phyloP scores from a whole-genome alignment of 1,140 invertebrate genomes.

The Caligus rogercresseyi region DNA sequence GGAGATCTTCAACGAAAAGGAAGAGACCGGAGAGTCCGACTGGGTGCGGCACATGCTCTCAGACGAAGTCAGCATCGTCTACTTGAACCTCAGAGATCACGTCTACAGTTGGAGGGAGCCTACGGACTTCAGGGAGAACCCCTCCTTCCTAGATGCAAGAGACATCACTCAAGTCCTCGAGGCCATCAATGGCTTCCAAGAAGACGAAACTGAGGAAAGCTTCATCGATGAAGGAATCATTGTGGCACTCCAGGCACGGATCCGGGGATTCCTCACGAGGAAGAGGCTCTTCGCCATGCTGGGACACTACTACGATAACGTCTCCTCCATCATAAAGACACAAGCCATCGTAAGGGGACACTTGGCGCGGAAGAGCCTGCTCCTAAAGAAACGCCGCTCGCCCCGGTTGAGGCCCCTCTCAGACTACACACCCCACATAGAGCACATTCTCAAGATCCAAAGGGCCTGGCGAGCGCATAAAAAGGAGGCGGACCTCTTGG shows the following conservation, averaged over 20 bases:
- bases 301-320: constrained; percentile 35
- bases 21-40: background rate
- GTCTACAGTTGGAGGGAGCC: background rate
- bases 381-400: background rate
- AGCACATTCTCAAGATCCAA: constrained; percentile 44
- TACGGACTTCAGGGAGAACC: background rate
- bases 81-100: constrained; percentile 4
- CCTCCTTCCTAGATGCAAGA: background rate
- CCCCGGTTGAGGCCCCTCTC: background rate
- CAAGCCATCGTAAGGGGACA: background rate
- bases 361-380: constrained; percentile 24
- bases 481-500: constrained; percentile 31
- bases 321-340: constrained; percentile 33
- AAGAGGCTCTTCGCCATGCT: constrained; percentile 34
- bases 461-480: constrained; percentile 38
- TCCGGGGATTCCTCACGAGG: constrained; percentile 43
- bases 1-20: background rate
- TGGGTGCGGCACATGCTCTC: background rate
- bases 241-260: constrained; percentile 38
- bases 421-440: constrained; percentile 17
- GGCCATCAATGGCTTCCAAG: background rate
- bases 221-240: constrained; percentile 27
- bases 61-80: background rate
- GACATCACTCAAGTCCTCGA: background rate
- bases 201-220: constrained; percentile 28